Conservation (phyloP, 2,113 vertebrate genomes). For the Bothrops jararaca region DNA sequence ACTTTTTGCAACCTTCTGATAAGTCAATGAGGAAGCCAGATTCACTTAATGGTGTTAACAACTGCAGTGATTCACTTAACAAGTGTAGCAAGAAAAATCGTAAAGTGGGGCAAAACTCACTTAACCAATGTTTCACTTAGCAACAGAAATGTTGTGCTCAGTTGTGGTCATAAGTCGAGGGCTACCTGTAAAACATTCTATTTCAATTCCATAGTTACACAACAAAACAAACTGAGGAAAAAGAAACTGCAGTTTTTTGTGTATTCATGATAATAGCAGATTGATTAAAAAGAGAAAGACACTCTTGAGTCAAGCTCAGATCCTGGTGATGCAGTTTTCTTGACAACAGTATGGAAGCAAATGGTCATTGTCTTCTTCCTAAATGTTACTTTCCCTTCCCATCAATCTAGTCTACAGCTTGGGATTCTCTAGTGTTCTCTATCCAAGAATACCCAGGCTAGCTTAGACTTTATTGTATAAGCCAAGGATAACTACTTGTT, state of each 20-base stretch:
- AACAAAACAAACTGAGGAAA: neutral
- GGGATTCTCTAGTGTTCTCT: neutral
- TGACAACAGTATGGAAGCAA: neutral
- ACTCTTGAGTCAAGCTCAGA: neutral
- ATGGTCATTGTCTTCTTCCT: neutral
- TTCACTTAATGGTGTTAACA: no score
- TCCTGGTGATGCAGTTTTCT: neutral
- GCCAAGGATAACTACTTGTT: neutral
- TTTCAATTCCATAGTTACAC: neutral
- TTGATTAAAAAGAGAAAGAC: neutral
- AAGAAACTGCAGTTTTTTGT: neutral
- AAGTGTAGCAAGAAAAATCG: no score
- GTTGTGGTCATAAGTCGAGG: no score
- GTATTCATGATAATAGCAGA: neutral
- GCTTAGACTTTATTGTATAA: neutral
- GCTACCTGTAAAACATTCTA: neutral
- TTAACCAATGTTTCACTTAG: no score
- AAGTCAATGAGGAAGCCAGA: no score
- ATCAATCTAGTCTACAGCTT: neutral
- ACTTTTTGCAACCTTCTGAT: no score
- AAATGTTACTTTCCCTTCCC: neutral
- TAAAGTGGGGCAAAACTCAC: no score
- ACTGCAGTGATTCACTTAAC: no score
- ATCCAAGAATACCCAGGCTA: neutral
- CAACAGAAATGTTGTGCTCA: no score